phyloP scores from a whole-genome alignment of 2,888 invertebrate genomes.

The Leptopilina myrica region DNA sequence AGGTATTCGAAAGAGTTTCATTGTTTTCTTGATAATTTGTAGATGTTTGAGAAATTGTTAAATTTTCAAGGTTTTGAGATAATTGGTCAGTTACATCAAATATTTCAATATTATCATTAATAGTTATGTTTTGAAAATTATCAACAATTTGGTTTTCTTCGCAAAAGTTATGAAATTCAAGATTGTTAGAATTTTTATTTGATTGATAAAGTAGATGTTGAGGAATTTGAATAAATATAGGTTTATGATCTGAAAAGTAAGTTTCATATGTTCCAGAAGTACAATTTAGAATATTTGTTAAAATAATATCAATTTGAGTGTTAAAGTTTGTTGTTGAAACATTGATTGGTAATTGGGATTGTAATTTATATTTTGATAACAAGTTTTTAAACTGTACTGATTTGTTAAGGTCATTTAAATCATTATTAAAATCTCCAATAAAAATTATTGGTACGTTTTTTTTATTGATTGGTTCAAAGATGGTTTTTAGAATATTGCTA shows the following conservation, averaged over 20 bases:
- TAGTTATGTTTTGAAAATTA: not conserved
- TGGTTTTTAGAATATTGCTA: not conserved
- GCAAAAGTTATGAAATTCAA: too few species aligned
- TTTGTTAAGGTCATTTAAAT: not conserved
- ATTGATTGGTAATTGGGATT: not conserved
- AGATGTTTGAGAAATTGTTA: not conserved
- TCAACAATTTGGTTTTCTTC: not conserved
- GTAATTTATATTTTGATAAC: not conserved
- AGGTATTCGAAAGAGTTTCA: not conserved
- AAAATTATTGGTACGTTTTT: not conserved
- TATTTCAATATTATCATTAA: not conserved
- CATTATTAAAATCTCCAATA: not conserved
- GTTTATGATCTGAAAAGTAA: conserved; percentile 17
- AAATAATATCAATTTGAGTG: conserved; percentile 17
- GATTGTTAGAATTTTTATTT: not conserved
- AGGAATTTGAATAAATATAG: conserved; percentile 4
- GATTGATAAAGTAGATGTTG: not conserved
- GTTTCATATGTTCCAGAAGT: conserved; percentile 11
- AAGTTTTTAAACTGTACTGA: not conserved
- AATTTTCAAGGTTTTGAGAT: not conserved
- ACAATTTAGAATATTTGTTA: conserved; percentile 4
- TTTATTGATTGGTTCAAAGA: not conserved
- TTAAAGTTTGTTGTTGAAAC: not conserved
- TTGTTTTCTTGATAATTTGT: not conserved
- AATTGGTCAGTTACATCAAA: not conserved